phyloP scores from a whole-genome alignment of 53 echinoderm and acorn worm genomes.

The Stichopus horrens region DNA sequence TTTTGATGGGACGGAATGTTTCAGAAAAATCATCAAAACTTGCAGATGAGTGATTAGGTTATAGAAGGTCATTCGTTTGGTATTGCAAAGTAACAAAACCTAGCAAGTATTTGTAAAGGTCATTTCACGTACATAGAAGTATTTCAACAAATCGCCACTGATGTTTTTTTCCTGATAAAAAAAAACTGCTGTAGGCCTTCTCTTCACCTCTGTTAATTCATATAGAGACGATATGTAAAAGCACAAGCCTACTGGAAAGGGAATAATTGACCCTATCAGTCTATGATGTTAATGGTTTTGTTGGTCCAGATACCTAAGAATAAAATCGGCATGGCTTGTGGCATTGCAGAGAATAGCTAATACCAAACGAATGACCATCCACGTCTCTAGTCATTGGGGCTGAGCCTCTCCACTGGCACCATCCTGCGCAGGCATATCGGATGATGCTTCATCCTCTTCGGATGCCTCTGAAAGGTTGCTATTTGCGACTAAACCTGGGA shows the following conservation, averaged over 20 bases:
- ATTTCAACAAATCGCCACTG: not conserved
- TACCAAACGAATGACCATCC: slow-evolving; percentile 40
- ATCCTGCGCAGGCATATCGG: not conserved
- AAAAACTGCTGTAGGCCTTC: not conserved
- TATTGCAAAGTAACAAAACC: not conserved
- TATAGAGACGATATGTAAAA: no score
- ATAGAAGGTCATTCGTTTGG: slow-evolving; percentile 17
- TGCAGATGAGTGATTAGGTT: slow-evolving; percentile 34
- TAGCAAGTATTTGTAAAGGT: no score
- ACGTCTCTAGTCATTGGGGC: slow-evolving; percentile 46
- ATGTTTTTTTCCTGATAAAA: not conserved
- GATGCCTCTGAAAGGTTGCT: not conserved
- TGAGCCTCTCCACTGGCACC: not conserved
- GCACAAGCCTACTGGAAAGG: no score
- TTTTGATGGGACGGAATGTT: no score
- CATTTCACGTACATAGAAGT: no score
- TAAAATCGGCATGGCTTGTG: not conserved
- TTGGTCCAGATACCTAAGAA: slow-evolving; percentile 2
- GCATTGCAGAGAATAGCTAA: not conserved
- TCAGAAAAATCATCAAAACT: not conserved
- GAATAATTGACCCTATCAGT: not conserved
- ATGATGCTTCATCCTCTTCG: not conserved
- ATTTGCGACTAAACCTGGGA: slow-evolving; percentile 12
- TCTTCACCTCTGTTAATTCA: no score
- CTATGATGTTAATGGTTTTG: not conserved